These are phyloP conservation scores for Spinus pinus DNA, from an alignment of 2,797 vertebrate species.

Conservation along the genomic window DNA sequence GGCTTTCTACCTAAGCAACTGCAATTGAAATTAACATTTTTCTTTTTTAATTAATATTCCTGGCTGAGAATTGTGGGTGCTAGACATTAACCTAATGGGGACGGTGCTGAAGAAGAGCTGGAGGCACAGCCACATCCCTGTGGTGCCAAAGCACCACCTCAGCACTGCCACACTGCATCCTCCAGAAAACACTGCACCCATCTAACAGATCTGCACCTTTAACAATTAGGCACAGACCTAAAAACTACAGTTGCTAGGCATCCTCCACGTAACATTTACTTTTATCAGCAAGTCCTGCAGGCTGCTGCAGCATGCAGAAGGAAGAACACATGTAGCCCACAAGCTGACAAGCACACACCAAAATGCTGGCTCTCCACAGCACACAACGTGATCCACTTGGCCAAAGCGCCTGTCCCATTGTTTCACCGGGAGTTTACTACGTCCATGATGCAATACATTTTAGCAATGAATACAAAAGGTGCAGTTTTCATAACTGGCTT, in stretches of 20 bases:
- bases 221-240: conserved; percentile 26
- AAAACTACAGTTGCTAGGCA: conserved; percentile 57
- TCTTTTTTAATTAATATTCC: background rate
- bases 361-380: background rate
- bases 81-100: background rate
- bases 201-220: conserved; percentile 38
- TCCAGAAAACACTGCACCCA: background rate
- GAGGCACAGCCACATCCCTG: background rate
- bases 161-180: background rate
- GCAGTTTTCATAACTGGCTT: background rate
- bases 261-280: conserved; percentile 28
- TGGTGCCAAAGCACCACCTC: background rate
- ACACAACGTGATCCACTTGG: fast-evolving
- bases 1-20: background rate
- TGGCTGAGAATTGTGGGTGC: fast-evolving
- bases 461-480: background rate
- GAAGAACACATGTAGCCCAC: background rate
- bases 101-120: background rate
- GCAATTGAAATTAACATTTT: background rate
- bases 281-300: conserved; percentile 7
- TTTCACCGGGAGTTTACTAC: background rate
- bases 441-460: fast-evolving
- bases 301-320: conserved; percentile 18
- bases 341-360: background rate
- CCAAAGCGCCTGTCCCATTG: background rate